phyloP scores from a whole-genome alignment of 2,113 vertebrate genomes.

The Psittacula cyanocephala region DNA sequence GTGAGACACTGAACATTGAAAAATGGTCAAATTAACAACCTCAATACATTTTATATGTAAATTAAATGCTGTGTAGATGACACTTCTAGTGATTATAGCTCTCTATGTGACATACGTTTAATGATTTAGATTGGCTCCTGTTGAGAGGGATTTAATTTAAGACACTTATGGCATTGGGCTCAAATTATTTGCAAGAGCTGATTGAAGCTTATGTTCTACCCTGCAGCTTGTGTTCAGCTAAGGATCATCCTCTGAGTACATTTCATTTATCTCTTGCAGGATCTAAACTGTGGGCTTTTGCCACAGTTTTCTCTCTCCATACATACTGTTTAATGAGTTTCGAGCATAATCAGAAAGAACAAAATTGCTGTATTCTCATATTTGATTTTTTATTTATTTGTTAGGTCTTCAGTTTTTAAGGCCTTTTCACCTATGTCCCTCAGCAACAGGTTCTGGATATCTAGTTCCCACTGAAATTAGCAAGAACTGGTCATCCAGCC shows the following conservation, averaged over 20 bases:
- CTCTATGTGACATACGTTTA: constrained; percentile 34
- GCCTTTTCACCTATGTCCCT: background rate
- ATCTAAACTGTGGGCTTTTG: background rate
- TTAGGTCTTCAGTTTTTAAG: background rate
- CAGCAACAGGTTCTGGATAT: background rate
- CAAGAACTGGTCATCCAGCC: background rate
- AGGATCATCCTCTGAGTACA: constrained; percentile 13
- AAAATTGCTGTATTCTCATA: background rate
- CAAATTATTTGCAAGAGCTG: constrained; percentile 54
- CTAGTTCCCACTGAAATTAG: background rate
- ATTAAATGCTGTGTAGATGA: background rate
- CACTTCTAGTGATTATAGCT: constrained; percentile 13
- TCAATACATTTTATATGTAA: background rate
- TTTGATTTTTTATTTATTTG: background rate
- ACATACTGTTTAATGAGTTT: background rate
- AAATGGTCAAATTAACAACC: background rate
- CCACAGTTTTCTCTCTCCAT: background rate
- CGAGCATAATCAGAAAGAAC: background rate
- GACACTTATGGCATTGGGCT: constrained; percentile 43
- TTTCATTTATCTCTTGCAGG: background rate
- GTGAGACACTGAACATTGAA: background rate
- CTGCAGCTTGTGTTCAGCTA: constrained; percentile 42
- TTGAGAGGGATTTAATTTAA: constrained; percentile 62
- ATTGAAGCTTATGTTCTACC: constrained; percentile 53
- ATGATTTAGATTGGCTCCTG: constrained; percentile 56